Evolutionary conservation across 2,113 vertebrate species (phyloP).

Genomic region (Zosterops japonicus): DNA sequence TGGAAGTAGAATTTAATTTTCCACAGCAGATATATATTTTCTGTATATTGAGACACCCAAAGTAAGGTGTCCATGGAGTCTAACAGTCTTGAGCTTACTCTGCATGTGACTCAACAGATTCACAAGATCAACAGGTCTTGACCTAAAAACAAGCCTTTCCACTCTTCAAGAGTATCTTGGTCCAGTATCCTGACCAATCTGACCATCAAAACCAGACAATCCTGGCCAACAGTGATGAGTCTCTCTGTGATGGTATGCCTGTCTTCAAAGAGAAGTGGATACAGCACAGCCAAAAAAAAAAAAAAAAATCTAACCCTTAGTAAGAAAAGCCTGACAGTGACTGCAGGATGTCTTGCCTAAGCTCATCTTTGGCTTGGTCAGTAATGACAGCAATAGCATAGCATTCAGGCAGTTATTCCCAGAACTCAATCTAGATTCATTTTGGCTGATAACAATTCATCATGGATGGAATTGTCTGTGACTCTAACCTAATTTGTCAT

Average conservation of each 20-base stretch:
- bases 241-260: neutral
- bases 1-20: neutral
- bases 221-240: neutral
- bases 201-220: neutral
- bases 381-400: neutral
- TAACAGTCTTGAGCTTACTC: neutral
- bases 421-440: neutral
- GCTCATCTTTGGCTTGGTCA: neutral
- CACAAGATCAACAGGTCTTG: neutral
- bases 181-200: neutral
- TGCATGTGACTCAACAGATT: neutral
- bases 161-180: neutral
- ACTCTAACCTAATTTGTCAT: neutral
- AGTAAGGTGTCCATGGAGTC: neutral
- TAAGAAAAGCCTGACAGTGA: neutral
- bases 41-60: neutral
- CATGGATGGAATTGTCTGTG: neutral
- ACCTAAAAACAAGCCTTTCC: neutral
- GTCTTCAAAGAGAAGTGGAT: neutral
- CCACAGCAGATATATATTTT: neutral
- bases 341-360: neutral
- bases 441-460: neutral
- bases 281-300: neutral
- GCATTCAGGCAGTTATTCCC: neutral
- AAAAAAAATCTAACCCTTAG: neutral